phyloP scores from a whole-genome alignment of 1,140 invertebrate genomes.

The Rhysida immarginata region DNA sequence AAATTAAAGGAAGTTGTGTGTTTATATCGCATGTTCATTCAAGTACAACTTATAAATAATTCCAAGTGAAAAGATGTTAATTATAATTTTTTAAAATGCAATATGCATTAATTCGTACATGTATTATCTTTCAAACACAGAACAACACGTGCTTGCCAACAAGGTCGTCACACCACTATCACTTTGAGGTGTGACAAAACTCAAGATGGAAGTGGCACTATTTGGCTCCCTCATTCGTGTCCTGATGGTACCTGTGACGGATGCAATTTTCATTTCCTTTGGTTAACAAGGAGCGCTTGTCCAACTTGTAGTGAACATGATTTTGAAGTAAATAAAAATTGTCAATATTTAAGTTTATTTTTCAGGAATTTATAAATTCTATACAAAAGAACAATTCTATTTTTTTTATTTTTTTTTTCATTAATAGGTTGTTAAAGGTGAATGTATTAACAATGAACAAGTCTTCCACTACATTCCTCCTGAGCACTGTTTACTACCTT shows the following conservation, averaged over 20 bases:
- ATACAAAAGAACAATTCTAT: too few species aligned
- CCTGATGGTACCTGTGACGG: conserved; percentile 47
- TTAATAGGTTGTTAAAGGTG: conserved; percentile 36
- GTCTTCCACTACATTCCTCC: conserved; percentile 37
- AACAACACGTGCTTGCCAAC: conserved; percentile 35
- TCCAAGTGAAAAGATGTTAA: not conserved
- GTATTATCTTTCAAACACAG: conserved; percentile 19
- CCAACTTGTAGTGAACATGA: conserved; percentile 36
- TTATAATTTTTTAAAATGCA: not conserved
- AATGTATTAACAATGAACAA: conserved; percentile 38
- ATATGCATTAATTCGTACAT: not conserved
- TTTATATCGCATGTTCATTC: too few species aligned
- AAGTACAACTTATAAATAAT: too few species aligned
- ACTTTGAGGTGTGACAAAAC: conserved; percentile 34
- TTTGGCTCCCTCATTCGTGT: conserved; percentile 37
- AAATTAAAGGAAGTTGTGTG: too few species aligned
- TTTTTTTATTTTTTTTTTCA: conserved; percentile 5
- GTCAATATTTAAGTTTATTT: not conserved
- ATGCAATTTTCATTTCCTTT: conserved; percentile 43
- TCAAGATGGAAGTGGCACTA: conserved; percentile 26
- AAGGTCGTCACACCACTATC: conserved; percentile 38
- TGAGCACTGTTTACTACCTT: conserved; percentile 27
- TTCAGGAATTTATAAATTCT: too few species aligned
- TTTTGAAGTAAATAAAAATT: conserved; percentile 23
- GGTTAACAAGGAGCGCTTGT: conserved; percentile 36